Evolutionary conservation across 2,888 invertebrate genomes (phyloP).

Genomic region (Lumbricus terrestris): DNA sequence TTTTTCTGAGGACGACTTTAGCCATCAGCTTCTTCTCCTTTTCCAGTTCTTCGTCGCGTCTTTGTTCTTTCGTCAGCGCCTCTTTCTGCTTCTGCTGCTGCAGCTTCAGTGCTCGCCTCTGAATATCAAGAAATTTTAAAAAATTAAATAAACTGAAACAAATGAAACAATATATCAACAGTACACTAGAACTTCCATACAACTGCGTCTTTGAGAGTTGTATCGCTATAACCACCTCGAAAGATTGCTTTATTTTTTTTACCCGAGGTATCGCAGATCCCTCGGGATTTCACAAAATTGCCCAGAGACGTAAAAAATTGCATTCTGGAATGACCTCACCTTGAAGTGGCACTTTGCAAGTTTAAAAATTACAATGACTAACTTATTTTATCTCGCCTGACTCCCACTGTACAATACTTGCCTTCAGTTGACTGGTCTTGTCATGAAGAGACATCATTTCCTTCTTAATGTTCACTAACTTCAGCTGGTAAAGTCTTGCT

Average conservation of each 20-base stretch:
- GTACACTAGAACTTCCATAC: neutral
- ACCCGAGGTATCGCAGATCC: no score
- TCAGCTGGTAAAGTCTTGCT: slow-evolving; percentile 51
- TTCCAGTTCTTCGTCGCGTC: slow-evolving; percentile 48
- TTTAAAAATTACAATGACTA: no score
- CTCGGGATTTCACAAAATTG: no score
- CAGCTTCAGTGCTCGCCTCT: slow-evolving; percentile 49
- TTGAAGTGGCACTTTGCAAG: no score
- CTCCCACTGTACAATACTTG: slow-evolving; percentile 32
- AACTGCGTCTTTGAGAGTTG: no score
- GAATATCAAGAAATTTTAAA: slow-evolving; percentile 9
- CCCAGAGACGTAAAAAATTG: no score
- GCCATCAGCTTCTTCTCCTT: slow-evolving; percentile 50
- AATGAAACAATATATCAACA: neutral
- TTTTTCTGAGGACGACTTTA: slow-evolving; percentile 32
- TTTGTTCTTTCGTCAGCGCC: slow-evolving; percentile 46
- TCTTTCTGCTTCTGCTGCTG: slow-evolving; percentile 56
- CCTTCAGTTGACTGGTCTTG: slow-evolving; percentile 51
- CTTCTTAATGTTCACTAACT: slow-evolving; percentile 50
- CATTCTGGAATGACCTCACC: no score
- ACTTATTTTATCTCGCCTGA: no score
- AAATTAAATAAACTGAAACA: neutral
- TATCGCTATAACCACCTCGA: no score
- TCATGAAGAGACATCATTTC: slow-evolving; percentile 54
- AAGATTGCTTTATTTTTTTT: no score